Conservation (phyloP, 2,113 vertebrate species). For the Rhinoderma darwinii region DNA sequence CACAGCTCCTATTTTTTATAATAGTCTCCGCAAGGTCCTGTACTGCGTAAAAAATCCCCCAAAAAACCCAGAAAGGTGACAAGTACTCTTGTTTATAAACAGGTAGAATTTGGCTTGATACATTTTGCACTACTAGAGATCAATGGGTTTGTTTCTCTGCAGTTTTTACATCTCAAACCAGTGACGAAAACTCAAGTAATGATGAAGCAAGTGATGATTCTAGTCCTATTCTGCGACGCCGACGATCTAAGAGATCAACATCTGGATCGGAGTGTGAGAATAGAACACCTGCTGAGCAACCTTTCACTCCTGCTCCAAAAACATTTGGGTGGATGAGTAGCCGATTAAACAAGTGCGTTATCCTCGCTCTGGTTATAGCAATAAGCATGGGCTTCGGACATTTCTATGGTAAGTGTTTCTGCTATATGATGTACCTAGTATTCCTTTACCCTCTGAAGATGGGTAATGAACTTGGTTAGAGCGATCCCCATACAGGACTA, state of each 20-base stretch:
- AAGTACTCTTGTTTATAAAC: too few relatives aligned
- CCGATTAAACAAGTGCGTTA: slow-evolving; percentile 82
- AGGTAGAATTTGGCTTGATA: neutral
- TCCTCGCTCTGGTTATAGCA: slow-evolving; percentile 85
- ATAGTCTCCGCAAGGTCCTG: too few relatives aligned
- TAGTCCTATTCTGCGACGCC: slow-evolving; percentile 75
- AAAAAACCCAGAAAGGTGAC: too few relatives aligned
- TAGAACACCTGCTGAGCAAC: neutral
- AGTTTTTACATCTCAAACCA: slow-evolving; percentile 70
- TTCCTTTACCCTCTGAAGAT: neutral
- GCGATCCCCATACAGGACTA: neutral
- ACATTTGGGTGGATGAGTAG: slow-evolving; percentile 66
- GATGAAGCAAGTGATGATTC: slow-evolving; percentile 71
- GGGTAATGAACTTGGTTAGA: neutral
- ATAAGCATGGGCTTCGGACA: slow-evolving; percentile 91
- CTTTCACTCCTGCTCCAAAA: slow-evolving; percentile 49
- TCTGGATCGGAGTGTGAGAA: slow-evolving; percentile 72
- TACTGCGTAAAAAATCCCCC: too few relatives aligned
- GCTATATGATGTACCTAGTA: neutral
- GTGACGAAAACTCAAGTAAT: slow-evolving; percentile 78
- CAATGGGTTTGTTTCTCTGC: neutral
- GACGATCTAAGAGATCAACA: slow-evolving; percentile 77
- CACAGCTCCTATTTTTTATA: too few relatives aligned
- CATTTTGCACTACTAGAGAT: neutral
- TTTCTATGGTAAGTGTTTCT: slow-evolving; percentile 82